Conservation (phyloP, 2,113 vertebrate genomes). For the Falco punctatus region DNA sequence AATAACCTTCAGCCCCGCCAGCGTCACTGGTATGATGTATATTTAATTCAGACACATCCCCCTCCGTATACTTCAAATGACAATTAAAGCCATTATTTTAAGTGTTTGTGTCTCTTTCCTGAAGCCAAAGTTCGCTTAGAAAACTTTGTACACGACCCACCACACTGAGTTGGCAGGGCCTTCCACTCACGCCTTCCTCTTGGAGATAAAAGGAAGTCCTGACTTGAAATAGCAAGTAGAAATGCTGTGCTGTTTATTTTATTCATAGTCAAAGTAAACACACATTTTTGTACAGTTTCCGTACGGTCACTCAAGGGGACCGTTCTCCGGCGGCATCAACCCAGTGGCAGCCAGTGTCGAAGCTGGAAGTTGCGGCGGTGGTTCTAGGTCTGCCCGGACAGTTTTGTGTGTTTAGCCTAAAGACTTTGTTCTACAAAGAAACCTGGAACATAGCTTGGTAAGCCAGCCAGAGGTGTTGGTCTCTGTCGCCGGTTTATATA, state of each 20-base stretch:
- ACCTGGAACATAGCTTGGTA: slow-evolving; percentile 32
- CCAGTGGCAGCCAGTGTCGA: slow-evolving; percentile 52
- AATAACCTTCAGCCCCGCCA: slow-evolving; percentile 65
- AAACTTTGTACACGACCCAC: not conserved
- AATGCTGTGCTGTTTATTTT: slow-evolving; percentile 53
- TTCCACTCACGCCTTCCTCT: not conserved
- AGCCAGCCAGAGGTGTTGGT: slow-evolving; percentile 62
- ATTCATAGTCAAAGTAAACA: slow-evolving; percentile 45
- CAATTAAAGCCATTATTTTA: slow-evolving; percentile 83
- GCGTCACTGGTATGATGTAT: slow-evolving; percentile 75
- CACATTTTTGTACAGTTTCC: slow-evolving; percentile 67
- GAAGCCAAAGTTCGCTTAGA: slow-evolving; percentile 76
- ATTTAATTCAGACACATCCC: slow-evolving; percentile 78
- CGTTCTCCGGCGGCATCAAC: slow-evolving; percentile 22
- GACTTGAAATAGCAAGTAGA: slow-evolving; percentile 62
- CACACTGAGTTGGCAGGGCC: not conserved
- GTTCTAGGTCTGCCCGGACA: slow-evolving; percentile 42
- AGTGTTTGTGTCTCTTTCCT: slow-evolving; percentile 76
- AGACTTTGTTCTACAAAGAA: slow-evolving; percentile 70
- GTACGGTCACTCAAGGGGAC: slow-evolving; percentile 44
- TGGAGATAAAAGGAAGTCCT: slow-evolving; percentile 60
- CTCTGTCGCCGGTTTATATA: slow-evolving; percentile 70
- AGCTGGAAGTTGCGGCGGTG: slow-evolving; percentile 54
- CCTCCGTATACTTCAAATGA: slow-evolving; percentile 65
- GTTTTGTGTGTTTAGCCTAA: slow-evolving; percentile 61